Evolutionary conservation across 2,797 vertebrate genomes (phyloP).

Genomic region (Decapterus maruadsi): DNA sequence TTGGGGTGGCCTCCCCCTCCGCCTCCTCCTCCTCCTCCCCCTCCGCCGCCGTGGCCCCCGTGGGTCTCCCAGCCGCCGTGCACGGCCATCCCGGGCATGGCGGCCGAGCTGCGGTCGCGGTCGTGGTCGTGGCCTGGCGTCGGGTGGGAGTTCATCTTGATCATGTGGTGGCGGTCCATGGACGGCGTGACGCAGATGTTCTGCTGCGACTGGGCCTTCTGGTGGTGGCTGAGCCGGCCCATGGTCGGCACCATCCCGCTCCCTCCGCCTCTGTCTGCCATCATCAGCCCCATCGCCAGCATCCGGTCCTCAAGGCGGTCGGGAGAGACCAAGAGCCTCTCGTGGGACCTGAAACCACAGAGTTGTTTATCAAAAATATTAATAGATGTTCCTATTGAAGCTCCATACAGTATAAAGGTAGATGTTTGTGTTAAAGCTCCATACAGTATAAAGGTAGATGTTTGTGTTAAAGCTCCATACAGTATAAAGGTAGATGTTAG

Average conservation of each 20-base stretch:
- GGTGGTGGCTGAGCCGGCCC: conserved; percentile 85
- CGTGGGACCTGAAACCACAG: conserved; percentile 80
- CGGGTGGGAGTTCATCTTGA: conserved; percentile 93
- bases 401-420: too few species aligned
- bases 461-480: too few species aligned
- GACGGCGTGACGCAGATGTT: conserved; percentile 88
- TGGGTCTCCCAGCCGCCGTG: conserved; percentile 74
- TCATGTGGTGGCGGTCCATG: conserved; percentile 91
- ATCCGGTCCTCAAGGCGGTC: conserved; percentile 84
- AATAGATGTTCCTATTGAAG: too few species aligned
- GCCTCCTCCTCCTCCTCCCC: not conserved
- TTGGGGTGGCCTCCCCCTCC: conserved; percentile 69
- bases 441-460: too few species aligned
- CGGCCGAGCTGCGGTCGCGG: conserved; percentile 56
- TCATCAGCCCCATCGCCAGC: conserved; percentile 73
- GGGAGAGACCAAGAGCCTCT: conserved; percentile 85
- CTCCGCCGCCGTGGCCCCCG: conserved; percentile 43
- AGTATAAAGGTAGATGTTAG: too few species aligned
- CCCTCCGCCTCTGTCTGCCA: conserved; percentile 58
- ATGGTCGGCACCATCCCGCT: conserved; percentile 79
- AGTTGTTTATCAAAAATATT: not conserved
- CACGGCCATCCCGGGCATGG: conserved; percentile 59
- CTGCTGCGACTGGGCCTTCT: conserved; percentile 91
- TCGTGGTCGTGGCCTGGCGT: conserved; percentile 83
- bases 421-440: too few species aligned